Percentiles rank a stretch among this genome's conserved stretches.
Evolutionary conservation across 2,113 vertebrate species (phyloP).

Genomic region (Tangachromis dhanisi): DNA sequence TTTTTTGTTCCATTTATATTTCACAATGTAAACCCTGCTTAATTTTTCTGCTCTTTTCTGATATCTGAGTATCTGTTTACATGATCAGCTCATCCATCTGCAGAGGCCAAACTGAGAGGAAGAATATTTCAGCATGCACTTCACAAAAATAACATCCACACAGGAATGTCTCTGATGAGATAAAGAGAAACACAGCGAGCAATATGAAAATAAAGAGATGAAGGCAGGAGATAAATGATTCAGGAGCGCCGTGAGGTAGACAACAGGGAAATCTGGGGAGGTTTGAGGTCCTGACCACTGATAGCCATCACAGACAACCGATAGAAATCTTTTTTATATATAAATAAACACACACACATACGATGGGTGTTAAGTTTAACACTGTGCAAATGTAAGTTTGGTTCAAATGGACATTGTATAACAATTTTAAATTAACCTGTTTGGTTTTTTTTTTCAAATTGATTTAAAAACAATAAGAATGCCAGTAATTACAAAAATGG

Average conservation of each 20-base stretch:
- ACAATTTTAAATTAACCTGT: background rate
- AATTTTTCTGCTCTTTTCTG: background rate
- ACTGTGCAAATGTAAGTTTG: background rate
- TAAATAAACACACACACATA: background rate
- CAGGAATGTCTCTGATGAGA: background rate
- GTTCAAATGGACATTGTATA: background rate
- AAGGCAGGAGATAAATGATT: background rate
- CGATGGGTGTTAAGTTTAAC: background rate
- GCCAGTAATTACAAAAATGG: background rate
- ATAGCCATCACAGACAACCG: slow-evolving; percentile 20
- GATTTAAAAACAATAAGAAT: background rate
- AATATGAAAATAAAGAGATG: slow-evolving; percentile 18
- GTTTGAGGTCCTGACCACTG: slow-evolving; percentile 32
- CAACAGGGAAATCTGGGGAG: slow-evolving; percentile 29
- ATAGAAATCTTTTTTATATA: background rate
- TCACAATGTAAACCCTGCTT: background rate
- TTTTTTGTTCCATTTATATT: background rate
- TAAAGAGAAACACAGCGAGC: background rate
- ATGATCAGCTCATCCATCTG: background rate
- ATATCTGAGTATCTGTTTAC: slow-evolving; percentile 30
- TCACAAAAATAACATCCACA: background rate
- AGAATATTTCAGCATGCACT: background rate
- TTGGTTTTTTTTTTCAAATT: background rate
- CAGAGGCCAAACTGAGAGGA: background rate
- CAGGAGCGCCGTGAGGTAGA: background rate